phyloP scores from a whole-genome alignment of 1,140 invertebrate genomes.

The Drosophila ironensis region DNA sequence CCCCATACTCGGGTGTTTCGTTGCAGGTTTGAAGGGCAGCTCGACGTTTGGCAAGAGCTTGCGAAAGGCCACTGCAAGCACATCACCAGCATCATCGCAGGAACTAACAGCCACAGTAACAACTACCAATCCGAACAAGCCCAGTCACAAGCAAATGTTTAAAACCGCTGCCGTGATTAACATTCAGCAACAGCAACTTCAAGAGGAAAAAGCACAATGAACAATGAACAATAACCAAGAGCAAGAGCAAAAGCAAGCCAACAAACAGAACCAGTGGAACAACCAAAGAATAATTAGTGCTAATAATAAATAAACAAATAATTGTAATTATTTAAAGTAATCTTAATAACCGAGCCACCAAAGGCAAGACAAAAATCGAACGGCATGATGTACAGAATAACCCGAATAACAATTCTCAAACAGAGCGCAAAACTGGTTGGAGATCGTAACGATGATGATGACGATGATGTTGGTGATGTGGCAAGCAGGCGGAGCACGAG shows the following conservation, averaged over 20 bases:
- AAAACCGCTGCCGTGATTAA: constrained; percentile 68
- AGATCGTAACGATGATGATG: constrained; percentile 19
- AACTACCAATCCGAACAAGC: constrained; percentile 44
- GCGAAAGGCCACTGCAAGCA: constrained; percentile 49
- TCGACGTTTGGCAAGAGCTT: constrained; percentile 78
- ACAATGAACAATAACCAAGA: constrained; percentile 66
- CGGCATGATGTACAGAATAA: constrained; percentile 35
- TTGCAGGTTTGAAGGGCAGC: constrained; percentile 66
- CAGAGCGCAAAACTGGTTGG: constrained; percentile 38
- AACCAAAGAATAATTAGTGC: constrained; percentile 82
- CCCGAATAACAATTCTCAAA: constrained; percentile 39
- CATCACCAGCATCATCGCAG: constrained; percentile 71
- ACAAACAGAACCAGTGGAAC: constrained; percentile 80
- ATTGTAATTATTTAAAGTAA: constrained; percentile 73
- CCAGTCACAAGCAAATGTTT: constrained; percentile 69
- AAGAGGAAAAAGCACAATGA: constrained; percentile 73
- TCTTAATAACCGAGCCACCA: constrained; percentile 59
- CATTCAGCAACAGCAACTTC: constrained; percentile 55
- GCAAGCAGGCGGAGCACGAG: neutral
- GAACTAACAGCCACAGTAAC: constrained; percentile 34
- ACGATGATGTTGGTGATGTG: constrained; percentile 71
- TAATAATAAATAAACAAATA: constrained; percentile 75
- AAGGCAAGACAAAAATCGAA: constrained; percentile 51
- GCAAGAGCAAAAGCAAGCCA: constrained; percentile 44
- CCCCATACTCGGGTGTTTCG: neutral